A percentile compares a stretch with the other conserved stretches of the same genome.
These are phyloP conservation scores for Smutsia gigantea DNA, from an alignment of 2,797 vertebrate genomes.

Conservation along the genomic window DNA sequence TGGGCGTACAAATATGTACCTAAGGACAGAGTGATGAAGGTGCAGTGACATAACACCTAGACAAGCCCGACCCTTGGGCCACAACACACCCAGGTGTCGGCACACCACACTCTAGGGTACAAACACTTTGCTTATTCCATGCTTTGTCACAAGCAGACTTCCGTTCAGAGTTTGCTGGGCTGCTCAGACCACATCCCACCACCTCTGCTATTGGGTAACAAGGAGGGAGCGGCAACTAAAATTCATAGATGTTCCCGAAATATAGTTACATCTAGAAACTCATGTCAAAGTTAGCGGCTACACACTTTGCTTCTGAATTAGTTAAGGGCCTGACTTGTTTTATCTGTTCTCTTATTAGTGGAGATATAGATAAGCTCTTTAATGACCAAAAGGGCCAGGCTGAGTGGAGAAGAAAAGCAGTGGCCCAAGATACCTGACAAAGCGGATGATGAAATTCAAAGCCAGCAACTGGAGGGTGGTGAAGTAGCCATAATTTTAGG, in stretches of 20 bases:
- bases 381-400: not conserved
- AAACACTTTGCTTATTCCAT: not conserved
- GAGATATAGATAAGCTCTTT: not conserved
- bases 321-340: not conserved
- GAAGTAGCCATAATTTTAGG: not conserved
- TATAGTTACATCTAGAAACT: slow-evolving; percentile 9
- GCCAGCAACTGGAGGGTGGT: not conserved
- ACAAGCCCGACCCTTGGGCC: not conserved
- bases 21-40: not conserved
- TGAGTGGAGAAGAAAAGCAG: not conserved
- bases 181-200: not conserved
- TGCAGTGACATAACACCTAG: not conserved
- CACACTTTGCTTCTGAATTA: not conserved
- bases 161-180: not conserved
- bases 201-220: not conserved
- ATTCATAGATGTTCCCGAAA: not conserved
- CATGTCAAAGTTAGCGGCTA: not conserved
- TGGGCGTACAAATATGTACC: not conserved
- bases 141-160: not conserved
- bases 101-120: not conserved
- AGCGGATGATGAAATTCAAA: not conserved
- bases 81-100: no score
- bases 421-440: no score
- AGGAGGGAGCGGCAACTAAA: not conserved
- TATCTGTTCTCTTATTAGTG: not conserved